Base-by-base conservation (phyloP, 2,888 invertebrate genomes). In the Nudaria mundana region DNA sequence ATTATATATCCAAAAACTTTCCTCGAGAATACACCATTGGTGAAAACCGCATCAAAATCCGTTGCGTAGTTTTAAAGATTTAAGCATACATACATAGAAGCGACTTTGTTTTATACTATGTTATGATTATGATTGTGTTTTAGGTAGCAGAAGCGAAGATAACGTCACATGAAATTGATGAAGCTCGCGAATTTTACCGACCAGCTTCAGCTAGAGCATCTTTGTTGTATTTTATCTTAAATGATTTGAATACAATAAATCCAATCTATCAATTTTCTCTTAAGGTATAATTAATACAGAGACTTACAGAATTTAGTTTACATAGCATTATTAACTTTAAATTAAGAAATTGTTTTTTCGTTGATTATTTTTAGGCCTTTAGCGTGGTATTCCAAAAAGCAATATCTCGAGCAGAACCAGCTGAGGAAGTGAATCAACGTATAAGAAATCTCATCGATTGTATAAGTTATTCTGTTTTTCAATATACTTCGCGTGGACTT, bases 341-440 rank as follows among this genome's bases (percentile, higher is more conserved):
- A 3, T 7, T 3, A 1, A 20, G 3, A 1, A 13, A 13, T 10
- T 3, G 10, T 10, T 15, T 15, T 4, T 20, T 7, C 11, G 6
- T 3, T 14, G 14, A 23, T 14, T 5, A 23, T 3, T 57, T 84
- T n/a, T 64, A 96, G 96, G 97, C 98, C 1, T 98, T 98, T 81
- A 97, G 96, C 78, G 97, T 97, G n/a, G 98, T 98, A 18, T 98
- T 98, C 76, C 97, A 97, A 90, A 98, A 97, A 71, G 98, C 98
- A 11, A 98, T 98, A 66, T 94, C 95, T 29, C 93, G 92, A 70
- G 97, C 98, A 0, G 94, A 95, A 52, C 93, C 94, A 0, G 93
- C 95, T 0, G 93, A 94, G 11, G 94, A 94, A 53, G 95, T 98
- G 0, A 90, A 91, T 20, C 86, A 89, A 42, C 90, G 98, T 60